A percentile compares a stretch with the other conserved stretches of the same genome.
Evolutionary conservation across 2,797 vertebrate genomes (phyloP).

Genomic region (Epinephelus malabaricus): DNA sequence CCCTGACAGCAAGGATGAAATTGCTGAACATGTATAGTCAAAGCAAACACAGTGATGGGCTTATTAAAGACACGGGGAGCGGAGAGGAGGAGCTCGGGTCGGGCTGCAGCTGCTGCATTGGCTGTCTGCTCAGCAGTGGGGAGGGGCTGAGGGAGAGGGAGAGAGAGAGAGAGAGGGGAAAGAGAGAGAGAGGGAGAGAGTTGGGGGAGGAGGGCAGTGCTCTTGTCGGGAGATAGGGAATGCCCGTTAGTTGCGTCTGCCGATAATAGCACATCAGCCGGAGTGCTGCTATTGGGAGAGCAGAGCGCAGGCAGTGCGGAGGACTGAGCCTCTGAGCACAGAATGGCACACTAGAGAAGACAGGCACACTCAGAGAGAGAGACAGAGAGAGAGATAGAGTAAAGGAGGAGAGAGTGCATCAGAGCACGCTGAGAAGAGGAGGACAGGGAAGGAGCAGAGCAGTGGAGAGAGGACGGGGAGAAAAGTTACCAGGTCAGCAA

Average conservation of each 20-base stretch:
- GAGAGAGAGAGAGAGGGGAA: slow-evolving; percentile 39
- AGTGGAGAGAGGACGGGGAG: slow-evolving; percentile 45
- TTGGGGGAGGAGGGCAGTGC: slow-evolving; percentile 71
- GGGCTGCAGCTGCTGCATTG: slow-evolving; percentile 85
- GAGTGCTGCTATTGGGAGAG: slow-evolving; percentile 77
- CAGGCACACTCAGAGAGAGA: slow-evolving; percentile 45
- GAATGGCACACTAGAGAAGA: slow-evolving; percentile 72
- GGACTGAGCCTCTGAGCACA: slow-evolving; percentile 77
- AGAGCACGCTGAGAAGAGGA: slow-evolving; percentile 53
- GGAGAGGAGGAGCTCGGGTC: slow-evolving; percentile 80
- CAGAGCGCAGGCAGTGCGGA: slow-evolving; percentile 72
- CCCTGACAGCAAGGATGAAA: slow-evolving; percentile 56
- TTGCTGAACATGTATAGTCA: slow-evolving; percentile 89
- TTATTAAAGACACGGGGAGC: slow-evolving; percentile 89
- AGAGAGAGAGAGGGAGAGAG: slow-evolving; percentile 63
- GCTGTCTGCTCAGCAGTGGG: slow-evolving; percentile 82
- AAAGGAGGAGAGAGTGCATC: slow-evolving; percentile 49
- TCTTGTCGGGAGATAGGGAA: slow-evolving; percentile 89
- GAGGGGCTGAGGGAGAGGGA: slow-evolving; percentile 75
- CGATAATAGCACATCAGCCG: slow-evolving; percentile 87
- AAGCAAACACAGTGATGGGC: slow-evolving; percentile 86
- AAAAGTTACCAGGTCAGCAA: slow-evolving; percentile 84
- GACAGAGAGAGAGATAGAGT: slow-evolving; percentile 26
- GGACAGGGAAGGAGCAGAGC: slow-evolving; percentile 53
- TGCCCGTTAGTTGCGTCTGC: slow-evolving; percentile 91